phyloP scores from a whole-genome alignment of 2,888 invertebrate species.

The Imbricaverruca yamaguchii region DNA sequence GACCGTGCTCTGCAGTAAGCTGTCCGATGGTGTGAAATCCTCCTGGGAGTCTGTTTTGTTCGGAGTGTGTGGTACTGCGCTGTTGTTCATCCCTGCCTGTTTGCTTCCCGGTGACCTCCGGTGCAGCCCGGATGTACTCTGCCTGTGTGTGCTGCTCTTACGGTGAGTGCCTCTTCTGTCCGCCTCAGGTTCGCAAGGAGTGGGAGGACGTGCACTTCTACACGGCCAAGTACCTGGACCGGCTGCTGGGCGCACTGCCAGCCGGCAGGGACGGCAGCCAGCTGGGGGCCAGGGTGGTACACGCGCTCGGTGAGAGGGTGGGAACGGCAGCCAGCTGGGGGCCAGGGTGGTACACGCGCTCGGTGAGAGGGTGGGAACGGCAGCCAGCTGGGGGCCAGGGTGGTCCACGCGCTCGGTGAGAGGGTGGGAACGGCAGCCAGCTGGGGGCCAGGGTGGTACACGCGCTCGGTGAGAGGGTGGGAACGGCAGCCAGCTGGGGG shows the following conservation, averaged over 20 bases:
- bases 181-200: slow-evolving; percentile 38
- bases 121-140: no score
- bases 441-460: neutral
- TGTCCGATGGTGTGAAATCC: no score
- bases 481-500: no score
- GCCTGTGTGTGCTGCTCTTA: no score
- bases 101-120: no score
- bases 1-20: no score
- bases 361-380: neutral
- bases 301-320: neutral
- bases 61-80: no score
- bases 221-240: slow-evolving; percentile 73
- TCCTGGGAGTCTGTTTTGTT: no score
- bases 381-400: neutral
- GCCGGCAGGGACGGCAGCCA: neutral
- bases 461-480: neutral
- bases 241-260: slow-evolving; percentile 54
- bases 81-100: no score
- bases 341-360: slow-evolving; percentile 1
- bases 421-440: neutral
- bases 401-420: slow-evolving; percentile 10
- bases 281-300: neutral
- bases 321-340: neutral
- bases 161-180: slow-evolving; percentile 37
- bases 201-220: slow-evolving; percentile 80